Evolutionary conservation across 2,113 vertebrate genomes (phyloP).

Genomic region (Hemibagrus wyckioides): DNA sequence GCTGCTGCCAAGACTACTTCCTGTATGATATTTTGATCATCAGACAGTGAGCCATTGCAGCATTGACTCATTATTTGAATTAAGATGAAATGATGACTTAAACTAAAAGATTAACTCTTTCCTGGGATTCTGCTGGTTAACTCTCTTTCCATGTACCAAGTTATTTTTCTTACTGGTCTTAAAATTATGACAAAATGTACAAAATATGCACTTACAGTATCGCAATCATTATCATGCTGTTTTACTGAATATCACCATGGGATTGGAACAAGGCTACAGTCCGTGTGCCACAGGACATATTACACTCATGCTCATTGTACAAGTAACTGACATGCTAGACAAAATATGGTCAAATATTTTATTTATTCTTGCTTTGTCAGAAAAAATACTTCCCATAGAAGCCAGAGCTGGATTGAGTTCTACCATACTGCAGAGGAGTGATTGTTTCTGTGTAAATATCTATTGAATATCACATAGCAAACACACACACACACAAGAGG

Average conservation of each 20-base stretch:
- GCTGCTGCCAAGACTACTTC: slow-evolving; percentile 1
- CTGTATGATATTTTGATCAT: not conserved
- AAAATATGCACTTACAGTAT: not conserved
- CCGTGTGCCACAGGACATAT: not conserved
- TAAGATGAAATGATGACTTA: not conserved
- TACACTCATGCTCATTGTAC: not conserved
- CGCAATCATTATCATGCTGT: not conserved
- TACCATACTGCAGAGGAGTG: not conserved
- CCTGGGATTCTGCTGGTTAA: not conserved
- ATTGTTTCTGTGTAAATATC: not conserved
- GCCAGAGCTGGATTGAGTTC: not conserved
- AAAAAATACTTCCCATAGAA: not conserved
- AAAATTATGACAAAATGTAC: not conserved
- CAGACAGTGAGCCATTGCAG: not conserved
- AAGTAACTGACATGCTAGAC: not conserved
- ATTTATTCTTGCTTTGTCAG: not conserved
- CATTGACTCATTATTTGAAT: not conserved
- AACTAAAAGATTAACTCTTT: not conserved
- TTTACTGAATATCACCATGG: not conserved
- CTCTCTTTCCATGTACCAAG: not conserved
- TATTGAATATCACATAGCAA: not conserved
- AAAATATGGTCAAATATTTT: not conserved
- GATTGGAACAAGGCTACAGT: not conserved
- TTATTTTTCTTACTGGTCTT: not conserved
- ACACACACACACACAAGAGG: not conserved